These are phyloP conservation scores for Drosophila ercepeae DNA, from an alignment of 1,140 invertebrate genomes.

Conservation along the genomic window DNA sequence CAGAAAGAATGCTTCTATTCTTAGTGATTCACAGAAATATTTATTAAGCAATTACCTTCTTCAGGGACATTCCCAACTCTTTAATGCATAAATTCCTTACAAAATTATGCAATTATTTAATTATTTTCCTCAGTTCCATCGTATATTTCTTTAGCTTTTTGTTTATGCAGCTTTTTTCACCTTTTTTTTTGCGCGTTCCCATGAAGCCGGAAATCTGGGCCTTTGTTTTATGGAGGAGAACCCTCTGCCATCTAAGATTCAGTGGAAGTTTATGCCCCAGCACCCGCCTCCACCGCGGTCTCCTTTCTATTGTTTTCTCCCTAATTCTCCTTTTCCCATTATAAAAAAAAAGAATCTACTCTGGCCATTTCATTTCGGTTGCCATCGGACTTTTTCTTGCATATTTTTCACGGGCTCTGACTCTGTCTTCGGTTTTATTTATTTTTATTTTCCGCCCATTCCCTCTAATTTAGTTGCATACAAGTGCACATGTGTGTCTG, in stretches of 20 bases:
- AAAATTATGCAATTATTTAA: neutral
- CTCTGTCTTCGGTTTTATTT: slow-evolving; percentile 10
- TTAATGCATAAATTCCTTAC: neutral
- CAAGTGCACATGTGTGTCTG: neutral
- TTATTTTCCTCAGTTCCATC: neutral
- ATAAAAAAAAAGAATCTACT: slow-evolving; percentile 55
- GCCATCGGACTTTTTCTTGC: slow-evolving; percentile 57
- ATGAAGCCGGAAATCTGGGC: slow-evolving; percentile 41
- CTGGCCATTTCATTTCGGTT: slow-evolving; percentile 70
- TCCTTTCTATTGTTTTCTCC: neutral
- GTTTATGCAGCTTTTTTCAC: slow-evolving; percentile 15
- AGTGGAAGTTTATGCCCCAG: slow-evolving; percentile 61
- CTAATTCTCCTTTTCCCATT: slow-evolving; percentile 33
- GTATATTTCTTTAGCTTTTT: slow-evolving; percentile 10
- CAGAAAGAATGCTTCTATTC: neutral
- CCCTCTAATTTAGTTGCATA: slow-evolving; percentile 14
- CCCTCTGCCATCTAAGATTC: slow-evolving; percentile 40
- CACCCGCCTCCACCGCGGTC: neutral
- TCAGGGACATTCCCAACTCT: neutral
- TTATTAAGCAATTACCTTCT: neutral
- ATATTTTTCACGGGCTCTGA: slow-evolving; percentile 72
- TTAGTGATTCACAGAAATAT: neutral
- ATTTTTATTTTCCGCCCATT: slow-evolving; percentile 2
- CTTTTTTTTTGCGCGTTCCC: slow-evolving; percentile 39
- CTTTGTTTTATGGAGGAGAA: slow-evolving; percentile 45